Evolutionary conservation across 2,888 invertebrate genomes (phyloP).

Genomic region (Rotaria sp.): DNA sequence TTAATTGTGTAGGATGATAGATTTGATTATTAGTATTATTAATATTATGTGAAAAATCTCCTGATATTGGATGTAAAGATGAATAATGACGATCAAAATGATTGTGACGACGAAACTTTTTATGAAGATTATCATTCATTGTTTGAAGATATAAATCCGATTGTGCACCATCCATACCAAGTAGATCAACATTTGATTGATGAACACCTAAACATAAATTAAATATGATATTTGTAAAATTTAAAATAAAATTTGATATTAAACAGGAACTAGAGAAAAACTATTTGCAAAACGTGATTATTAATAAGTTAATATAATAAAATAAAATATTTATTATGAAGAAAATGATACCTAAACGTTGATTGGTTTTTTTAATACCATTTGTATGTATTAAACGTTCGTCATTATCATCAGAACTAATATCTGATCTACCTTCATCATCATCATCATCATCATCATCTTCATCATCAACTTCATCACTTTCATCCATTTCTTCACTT

Average conservation of each 20-base stretch:
- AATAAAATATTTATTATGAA: too few species aligned
- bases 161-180: neutral
- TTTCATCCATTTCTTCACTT: conserved; percentile 22
- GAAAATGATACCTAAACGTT: neutral
- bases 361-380: neutral
- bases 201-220: neutral
- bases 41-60: neutral
- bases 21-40: neutral
- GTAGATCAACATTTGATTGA: neutral
- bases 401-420: neutral
- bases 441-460: neutral
- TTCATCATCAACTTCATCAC: neutral
- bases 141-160: neutral
- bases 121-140: neutral
- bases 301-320: too few species aligned
- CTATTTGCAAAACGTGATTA: too few species aligned
- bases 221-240: too few species aligned
- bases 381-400: neutral
- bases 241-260: too few species aligned
- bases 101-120: conserved; percentile 15
- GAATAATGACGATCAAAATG: neutral
- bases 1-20: neutral
- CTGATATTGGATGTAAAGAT: neutral
- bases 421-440: neutral
- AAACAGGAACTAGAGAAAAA: too few species aligned